Evolutionary conservation across 2,888 invertebrate species (phyloP).

Genomic region (Coremacera marginata): DNA sequence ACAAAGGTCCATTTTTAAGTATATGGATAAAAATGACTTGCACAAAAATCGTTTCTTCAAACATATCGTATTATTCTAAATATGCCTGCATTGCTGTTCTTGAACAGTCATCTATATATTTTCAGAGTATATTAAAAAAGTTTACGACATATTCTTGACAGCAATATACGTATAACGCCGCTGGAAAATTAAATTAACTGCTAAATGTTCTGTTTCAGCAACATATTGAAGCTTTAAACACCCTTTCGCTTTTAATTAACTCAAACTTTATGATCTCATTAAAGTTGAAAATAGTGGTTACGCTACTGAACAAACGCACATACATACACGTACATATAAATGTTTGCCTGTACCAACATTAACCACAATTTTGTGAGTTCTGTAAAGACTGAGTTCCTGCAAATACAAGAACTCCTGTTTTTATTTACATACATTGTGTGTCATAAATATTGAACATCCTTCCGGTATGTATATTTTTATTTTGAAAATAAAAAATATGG

Average conservation of each 20-base stretch:
- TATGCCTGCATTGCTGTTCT: too few relatives aligned
- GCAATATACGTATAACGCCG: neutral
- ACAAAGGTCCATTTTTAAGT: too few relatives aligned
- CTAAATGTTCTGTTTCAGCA: constrained; percentile 13
- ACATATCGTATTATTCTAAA: too few relatives aligned
- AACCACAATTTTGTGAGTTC: neutral
- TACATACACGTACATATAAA: neutral
- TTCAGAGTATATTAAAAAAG: too few relatives aligned
- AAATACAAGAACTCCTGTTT: neutral
- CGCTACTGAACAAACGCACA: neutral
- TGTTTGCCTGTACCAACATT: neutral
- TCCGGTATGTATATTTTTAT: constrained; percentile 37
- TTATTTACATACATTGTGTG: constrained; percentile 33
- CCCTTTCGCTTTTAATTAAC: constrained; percentile 31
- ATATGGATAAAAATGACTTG: too few relatives aligned
- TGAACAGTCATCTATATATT: too few relatives aligned
- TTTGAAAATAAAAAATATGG: constrained; percentile 36
- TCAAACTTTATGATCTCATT: constrained; percentile 28
- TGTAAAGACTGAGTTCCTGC: neutral
- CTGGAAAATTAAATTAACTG: constrained; percentile 22
- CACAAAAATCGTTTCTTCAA: too few relatives aligned
- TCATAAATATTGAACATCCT: constrained; percentile 40
- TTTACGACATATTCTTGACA: neutral
- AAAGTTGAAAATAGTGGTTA: constrained; percentile 27
- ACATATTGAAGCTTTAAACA: constrained; percentile 17